Evolutionary conservation across 1,140 invertebrate genomes (phyloP).

Genomic region (Temnothorax curvispinosus): DNA sequence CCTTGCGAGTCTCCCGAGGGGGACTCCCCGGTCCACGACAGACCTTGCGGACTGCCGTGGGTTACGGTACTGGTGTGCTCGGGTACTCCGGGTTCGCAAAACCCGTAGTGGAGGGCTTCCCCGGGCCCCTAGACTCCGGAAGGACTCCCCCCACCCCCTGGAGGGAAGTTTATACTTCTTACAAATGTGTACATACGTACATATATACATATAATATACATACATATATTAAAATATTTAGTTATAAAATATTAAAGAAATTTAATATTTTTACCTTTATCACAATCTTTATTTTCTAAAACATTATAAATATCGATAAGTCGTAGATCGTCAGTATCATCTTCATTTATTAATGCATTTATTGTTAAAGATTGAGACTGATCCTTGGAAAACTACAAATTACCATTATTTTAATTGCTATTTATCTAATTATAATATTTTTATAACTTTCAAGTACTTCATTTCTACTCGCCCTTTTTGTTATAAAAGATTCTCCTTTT

Average conservation of each 20-base stretch:
- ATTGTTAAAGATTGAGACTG: background rate
- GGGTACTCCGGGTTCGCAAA: too few relatives aligned
- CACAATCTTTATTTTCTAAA: background rate
- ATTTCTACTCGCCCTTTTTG: background rate
- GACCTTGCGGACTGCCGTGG: too few relatives aligned
- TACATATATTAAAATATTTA: too few relatives aligned
- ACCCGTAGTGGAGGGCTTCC: too few relatives aligned
- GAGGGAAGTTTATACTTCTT: too few relatives aligned
- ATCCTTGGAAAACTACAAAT: background rate
- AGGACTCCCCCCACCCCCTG: too few relatives aligned
- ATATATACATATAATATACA: too few relatives aligned
- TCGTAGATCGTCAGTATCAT: background rate
- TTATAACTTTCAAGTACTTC: background rate
- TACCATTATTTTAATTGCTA: background rate
- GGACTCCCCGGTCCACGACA: too few relatives aligned
- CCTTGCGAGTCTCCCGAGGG: too few relatives aligned
- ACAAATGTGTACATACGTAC: too few relatives aligned
- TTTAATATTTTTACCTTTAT: background rate
- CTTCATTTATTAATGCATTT: background rate
- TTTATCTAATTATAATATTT: conserved; percentile 5
- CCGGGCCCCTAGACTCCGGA: too few relatives aligned
- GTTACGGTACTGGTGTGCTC: too few relatives aligned
- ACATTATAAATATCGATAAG: background rate
- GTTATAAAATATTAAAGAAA: background rate
- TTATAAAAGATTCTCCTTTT: conserved; percentile 17